Evolutionary conservation across 1,140 invertebrate genomes (phyloP).

Genomic region (Drepana arcuata): DNA sequence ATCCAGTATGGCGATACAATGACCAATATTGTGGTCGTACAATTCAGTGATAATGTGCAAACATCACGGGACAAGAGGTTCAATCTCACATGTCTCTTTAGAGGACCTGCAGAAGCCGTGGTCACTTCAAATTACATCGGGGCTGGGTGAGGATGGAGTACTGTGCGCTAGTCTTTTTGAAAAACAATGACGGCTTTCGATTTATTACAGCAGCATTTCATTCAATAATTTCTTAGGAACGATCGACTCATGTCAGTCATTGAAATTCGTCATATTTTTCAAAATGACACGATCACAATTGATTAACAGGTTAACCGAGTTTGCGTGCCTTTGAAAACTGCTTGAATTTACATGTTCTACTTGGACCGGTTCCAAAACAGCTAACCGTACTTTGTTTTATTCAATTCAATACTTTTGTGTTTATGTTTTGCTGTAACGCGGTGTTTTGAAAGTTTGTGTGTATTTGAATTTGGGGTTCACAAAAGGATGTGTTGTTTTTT

Average conservation of each 20-base stretch:
- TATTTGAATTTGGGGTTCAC: conserved; percentile 2
- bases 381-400: not conserved
- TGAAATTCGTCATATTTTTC: no score
- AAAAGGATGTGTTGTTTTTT: conserved; percentile 8
- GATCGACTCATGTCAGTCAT: no score
- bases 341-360: conserved; percentile 3
- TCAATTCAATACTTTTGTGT: conserved; percentile 2
- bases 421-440: conserved; percentile 3
- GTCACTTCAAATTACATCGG: conserved; percentile 95
- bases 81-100: conserved; percentile 91
- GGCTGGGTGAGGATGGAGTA: conserved; percentile 79
- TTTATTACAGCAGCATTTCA: no score
- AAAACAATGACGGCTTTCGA: no score
- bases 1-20: conserved; percentile 89
- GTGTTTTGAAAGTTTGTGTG: conserved; percentile 10
- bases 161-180: conserved; percentile 2
- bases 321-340: no score
- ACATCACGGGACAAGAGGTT: conserved; percentile 92
- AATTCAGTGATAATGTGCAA: conserved; percentile 94
- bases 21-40: conserved; percentile 95
- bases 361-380: conserved; percentile 4
- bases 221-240: no score
- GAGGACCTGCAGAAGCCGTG: conserved; percentile 91
- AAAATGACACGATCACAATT: no score
- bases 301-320: no score